Evolutionary conservation across 2,113 vertebrate genomes (phyloP).

Genomic region (Ageneiosus marmoratus): DNA sequence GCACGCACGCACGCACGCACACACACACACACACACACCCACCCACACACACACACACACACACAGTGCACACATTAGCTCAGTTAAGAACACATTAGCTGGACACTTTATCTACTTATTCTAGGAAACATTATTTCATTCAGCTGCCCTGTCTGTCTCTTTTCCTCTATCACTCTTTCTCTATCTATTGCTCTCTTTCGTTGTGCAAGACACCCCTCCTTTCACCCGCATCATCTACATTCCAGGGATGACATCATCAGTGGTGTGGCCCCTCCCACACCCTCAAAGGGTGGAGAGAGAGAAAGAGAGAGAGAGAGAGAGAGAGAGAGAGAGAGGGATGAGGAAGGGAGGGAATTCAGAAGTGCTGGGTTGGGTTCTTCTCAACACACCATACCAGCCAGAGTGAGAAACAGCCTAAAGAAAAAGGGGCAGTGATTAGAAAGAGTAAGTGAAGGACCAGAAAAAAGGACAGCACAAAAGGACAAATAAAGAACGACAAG

Average conservation of each 20-base stretch:
- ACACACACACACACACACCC: slow-evolving; percentile 1
- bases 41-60: background rate
- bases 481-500: slow-evolving; percentile 16
- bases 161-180: slow-evolving; percentile 54
- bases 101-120: background rate
- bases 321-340: slow-evolving; percentile 47
- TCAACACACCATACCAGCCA: slow-evolving; percentile 33
- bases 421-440: background rate
- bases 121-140: background rate
- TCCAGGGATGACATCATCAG: slow-evolving; percentile 79
- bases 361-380: slow-evolving; percentile 48
- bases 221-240: slow-evolving; percentile 69
- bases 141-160: slow-evolving; percentile 22
- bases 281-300: slow-evolving; percentile 70
- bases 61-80: background rate
- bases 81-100: background rate
- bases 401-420: slow-evolving; percentile 21
- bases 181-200: slow-evolving; percentile 47
- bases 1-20: slow-evolving; percentile 7
- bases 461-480: slow-evolving; percentile 22
- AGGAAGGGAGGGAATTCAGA: slow-evolving; percentile 44
- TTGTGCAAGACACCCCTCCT: slow-evolving; percentile 45
- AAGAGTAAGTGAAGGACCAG: background rate
- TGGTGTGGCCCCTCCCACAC: slow-evolving; percentile 68
- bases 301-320: slow-evolving; percentile 40